Conservation (phyloP, 2,888 invertebrate genomes). For the Eupithecia centaureata region DNA sequence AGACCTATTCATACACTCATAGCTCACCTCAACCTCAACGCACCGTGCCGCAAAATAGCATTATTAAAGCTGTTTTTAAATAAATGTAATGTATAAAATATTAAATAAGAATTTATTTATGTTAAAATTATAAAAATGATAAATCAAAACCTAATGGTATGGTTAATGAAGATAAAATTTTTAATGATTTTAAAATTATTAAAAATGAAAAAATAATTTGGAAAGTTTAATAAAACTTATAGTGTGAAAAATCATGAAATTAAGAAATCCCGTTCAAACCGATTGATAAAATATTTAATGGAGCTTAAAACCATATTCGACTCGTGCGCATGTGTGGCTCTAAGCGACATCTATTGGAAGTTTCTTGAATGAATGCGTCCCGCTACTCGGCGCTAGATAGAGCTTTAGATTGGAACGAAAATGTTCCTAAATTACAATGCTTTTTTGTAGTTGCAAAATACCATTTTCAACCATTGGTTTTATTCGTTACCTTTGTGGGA, state of each 20-base stretch:
- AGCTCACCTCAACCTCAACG: too few species aligned
- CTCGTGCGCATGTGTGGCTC: conserved; percentile 56
- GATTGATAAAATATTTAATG: background rate
- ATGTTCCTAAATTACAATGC: background rate
- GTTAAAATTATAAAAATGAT: background rate
- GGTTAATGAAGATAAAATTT: too few species aligned
- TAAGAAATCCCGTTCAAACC: background rate
- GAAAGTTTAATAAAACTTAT: too few species aligned
- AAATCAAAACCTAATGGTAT: background rate
- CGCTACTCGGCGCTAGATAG: conserved; percentile 49
- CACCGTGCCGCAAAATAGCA: too few species aligned
- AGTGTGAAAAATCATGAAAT: background rate
- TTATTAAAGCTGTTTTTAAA: too few species aligned
- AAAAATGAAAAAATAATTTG: too few species aligned
- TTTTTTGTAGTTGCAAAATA: too few species aligned
- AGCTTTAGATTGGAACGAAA: background rate
- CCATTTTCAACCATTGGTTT: background rate
- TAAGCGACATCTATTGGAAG: conserved; percentile 61
- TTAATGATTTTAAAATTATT: too few species aligned
- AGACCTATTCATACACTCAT: too few species aligned
- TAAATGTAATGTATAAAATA: too few species aligned
- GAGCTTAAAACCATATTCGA: conserved; percentile 20
- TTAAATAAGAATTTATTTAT: background rate
- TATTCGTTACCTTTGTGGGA: background rate
- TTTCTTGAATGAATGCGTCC: conserved; percentile 37